Base-by-base conservation (phyloP, 2,113 vertebrate genomes). In the Aegithalos caudatus region DNA sequence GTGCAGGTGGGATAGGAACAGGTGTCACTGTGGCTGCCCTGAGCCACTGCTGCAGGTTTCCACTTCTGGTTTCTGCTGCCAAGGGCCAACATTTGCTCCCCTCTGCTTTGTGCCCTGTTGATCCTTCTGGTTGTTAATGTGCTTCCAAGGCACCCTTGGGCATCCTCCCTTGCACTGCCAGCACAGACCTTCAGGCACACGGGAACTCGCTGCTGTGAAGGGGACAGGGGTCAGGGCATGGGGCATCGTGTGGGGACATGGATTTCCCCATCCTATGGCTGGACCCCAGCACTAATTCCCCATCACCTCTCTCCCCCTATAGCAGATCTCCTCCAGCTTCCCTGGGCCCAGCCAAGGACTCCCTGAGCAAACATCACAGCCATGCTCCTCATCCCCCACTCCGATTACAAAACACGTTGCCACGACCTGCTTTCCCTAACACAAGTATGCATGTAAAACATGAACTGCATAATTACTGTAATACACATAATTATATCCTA, bases 381-480 rank as follows among this genome's bases (percentile, higher is more conserved):
- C 50, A 14, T 7, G 33, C 38, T 73, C 74, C 57, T 77, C 66
- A 21, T 53, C 48, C 78, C 38, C 45, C 50, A 20, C 22, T 56
- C 57, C 0, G 1, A 60, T 86, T 88, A 54, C 0, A 0, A 92
- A 90, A 86, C 27, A 31, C 21, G 1, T 67, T 29, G 48, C 80
- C 29, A 67, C 5, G 7, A 90, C 91, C 74, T 91, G 90, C 93
- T 94, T 96, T 97, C 94, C 67, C 93, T 83, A 78, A 92, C 40
- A 64, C 21, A 70, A 60, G 51, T 22, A 77, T 42, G 88, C 82
- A 91, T 71, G 80, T 94, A 88, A 93, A 96, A 94, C 64, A 86
- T 25, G 42, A 86, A 92, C 31, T 56, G 56, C 40, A 31, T 90
- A 93, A 96, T 88, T 27, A 81, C 76, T 71, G 51, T 90, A 94